Percentiles rank a stretch among this genome's conserved stretches.
phyloP scores from a whole-genome alignment of 2,113 vertebrate species.

The Elaphurus davidianus region DNA sequence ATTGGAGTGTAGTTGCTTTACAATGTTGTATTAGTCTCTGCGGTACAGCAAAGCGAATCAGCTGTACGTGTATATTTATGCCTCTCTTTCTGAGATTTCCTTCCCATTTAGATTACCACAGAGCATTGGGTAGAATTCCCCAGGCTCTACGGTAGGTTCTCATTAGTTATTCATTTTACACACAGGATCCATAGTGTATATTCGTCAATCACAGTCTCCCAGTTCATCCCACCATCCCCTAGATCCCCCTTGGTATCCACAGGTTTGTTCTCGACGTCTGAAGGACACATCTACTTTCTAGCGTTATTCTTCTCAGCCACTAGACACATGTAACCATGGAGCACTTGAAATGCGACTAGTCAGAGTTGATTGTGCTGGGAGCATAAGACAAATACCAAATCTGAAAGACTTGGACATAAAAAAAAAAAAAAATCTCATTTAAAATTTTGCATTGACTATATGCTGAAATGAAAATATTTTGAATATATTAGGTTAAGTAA shows the following conservation, averaged over 20 bases:
- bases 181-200: background rate
- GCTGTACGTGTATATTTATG: background rate
- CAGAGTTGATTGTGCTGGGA: background rate
- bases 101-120: background rate
- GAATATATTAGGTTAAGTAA: background rate
- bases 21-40: background rate
- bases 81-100: background rate
- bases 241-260: background rate
- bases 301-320: background rate
- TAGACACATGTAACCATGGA: background rate
- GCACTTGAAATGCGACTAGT: background rate
- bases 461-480: slow-evolving; percentile 1
- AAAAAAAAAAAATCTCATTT: background rate
- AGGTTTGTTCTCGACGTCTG: background rate
- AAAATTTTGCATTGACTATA: background rate
- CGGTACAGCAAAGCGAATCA: background rate
- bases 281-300: background rate
- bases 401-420: background rate
- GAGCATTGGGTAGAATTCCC: background rate
- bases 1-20: background rate
- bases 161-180: background rate
- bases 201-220: background rate
- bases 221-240: background rate
- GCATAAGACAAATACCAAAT: background rate
- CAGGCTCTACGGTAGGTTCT: background rate